Conservation (phyloP, 2,797 vertebrate genomes). For the Pyrocephalus nanus region DNA sequence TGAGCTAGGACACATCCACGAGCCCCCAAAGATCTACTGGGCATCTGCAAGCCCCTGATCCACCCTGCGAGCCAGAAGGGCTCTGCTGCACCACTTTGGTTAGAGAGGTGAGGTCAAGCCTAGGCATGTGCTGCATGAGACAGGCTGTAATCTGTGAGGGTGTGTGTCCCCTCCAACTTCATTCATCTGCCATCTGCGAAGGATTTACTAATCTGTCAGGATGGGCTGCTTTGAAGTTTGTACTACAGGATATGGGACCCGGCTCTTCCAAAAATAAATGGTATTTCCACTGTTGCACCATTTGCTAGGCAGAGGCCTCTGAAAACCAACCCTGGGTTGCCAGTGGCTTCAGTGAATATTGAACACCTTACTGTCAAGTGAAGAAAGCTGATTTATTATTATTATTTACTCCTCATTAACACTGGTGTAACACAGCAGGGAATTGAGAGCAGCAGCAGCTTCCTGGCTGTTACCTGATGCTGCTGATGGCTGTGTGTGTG, state of each 20-base stretch:
- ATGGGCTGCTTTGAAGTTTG: not conserved
- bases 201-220: not conserved
- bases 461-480: not conserved
- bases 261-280: not conserved
- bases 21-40: no score
- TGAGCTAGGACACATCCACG: not conserved
- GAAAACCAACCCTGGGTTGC: not conserved
- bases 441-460: not conserved
- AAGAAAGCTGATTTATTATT: conserved; percentile 3
- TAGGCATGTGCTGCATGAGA: not conserved
- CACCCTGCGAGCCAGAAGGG: not conserved
- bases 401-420: conserved; percentile 17
- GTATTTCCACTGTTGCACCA: not conserved
- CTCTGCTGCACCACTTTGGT: not conserved
- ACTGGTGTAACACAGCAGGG: not conserved
- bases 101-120: not conserved
- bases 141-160: not conserved
- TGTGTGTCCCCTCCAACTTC: not conserved
- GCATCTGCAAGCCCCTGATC: not conserved
- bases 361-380: not conserved
- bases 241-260: not conserved
- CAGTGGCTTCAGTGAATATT: not conserved
- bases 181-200: not conserved
- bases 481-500: not conserved
- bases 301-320: not conserved